These are phyloP conservation scores for Elephas maximus DNA, from an alignment of 2,113 vertebrate species.

Conservation along the genomic window DNA sequence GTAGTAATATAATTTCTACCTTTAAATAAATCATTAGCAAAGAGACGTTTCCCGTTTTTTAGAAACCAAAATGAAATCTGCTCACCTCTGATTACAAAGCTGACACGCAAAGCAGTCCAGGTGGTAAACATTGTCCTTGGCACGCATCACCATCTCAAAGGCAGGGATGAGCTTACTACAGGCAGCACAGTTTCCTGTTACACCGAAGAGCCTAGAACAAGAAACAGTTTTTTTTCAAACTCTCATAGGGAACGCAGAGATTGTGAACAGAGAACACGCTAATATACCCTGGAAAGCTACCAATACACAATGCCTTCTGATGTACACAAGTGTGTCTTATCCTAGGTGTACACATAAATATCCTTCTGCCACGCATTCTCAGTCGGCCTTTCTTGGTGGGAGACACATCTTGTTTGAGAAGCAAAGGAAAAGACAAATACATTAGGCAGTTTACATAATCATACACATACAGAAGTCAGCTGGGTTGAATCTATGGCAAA, in stretches of 20 bases:
- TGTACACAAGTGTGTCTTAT: slow-evolving; percentile 48
- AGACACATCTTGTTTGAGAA: slow-evolving; percentile 80
- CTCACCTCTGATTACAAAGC: slow-evolving; percentile 99
- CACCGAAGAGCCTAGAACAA: slow-evolving; percentile 96
- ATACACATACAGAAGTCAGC: slow-evolving; percentile 73
- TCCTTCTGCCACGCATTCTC: not conserved
- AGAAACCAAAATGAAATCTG: slow-evolving; percentile 38
- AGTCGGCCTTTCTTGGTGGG: slow-evolving; percentile 81
- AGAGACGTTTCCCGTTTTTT: not conserved
- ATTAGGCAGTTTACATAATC: slow-evolving; percentile 78
- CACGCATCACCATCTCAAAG: slow-evolving; percentile 99
- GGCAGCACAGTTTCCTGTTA: slow-evolving; percentile 98
- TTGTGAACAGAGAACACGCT: not conserved
- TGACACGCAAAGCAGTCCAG: slow-evolving; percentile 99
- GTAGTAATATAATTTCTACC: not conserved
- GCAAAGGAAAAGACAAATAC: slow-evolving; percentile 80
- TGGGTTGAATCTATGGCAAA: slow-evolving; percentile 57
- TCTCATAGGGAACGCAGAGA: not conserved
- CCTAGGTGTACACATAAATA: slow-evolving; percentile 28
- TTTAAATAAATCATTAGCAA: not conserved
- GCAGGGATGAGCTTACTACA: slow-evolving; percentile 99
- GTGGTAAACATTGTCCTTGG: slow-evolving; percentile 99
- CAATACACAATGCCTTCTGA: not conserved
- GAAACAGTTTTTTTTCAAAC: slow-evolving; percentile 28
- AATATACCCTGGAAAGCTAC: not conserved